phyloP scores from a whole-genome alignment of 2,113 vertebrate genomes.

The Hyla sarda region DNA sequence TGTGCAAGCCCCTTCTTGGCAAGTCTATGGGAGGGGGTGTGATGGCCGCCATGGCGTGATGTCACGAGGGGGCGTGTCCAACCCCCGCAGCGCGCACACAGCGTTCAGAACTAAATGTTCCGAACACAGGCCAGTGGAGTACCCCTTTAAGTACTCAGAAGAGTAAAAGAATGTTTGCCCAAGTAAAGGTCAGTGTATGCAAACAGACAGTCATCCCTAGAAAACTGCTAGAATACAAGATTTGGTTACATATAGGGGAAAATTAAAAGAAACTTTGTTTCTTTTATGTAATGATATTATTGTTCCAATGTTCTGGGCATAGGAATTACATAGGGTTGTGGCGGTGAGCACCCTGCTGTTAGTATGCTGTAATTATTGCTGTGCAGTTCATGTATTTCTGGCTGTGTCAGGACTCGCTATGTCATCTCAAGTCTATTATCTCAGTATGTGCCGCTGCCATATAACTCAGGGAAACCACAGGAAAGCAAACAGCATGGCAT shows the following conservation, averaged over 20 bases:
- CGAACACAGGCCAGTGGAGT: too few species aligned
- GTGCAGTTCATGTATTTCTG: background rate
- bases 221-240: background rate
- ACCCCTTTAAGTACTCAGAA: background rate
- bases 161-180: background rate
- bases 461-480: background rate
- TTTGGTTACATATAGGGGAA: background rate
- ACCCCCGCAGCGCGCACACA: too few species aligned
- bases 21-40: too few species aligned
- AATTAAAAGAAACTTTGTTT: background rate
- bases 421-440: slow-evolving; percentile 8
- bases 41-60: too few species aligned
- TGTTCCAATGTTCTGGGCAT: background rate
- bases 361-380: slow-evolving; percentile 8
- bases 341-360: background rate
- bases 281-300: background rate
- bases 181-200: background rate
- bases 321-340: background rate
- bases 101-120: too few species aligned
- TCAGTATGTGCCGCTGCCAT: background rate
- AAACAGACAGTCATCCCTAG: background rate
- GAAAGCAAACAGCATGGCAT: background rate
- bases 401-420: background rate
- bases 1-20: too few species aligned
- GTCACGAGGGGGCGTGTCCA: too few species aligned